Evolutionary conservation across 2,888 invertebrate genomes (phyloP).

Genomic region (Suillia variegata): DNA sequence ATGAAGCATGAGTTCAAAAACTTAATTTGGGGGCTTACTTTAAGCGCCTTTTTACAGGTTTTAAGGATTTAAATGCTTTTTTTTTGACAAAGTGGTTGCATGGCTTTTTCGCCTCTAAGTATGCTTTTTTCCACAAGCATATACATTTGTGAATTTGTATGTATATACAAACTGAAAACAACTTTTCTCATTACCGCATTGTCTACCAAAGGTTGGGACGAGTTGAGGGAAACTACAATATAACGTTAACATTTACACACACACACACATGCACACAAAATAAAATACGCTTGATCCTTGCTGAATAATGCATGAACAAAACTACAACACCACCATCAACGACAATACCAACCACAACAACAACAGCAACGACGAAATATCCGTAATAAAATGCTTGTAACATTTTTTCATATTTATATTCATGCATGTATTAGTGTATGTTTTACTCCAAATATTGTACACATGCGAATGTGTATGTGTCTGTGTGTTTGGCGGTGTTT

Average conservation of each 20-base stretch:
- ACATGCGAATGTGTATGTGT: conserved; percentile 1
- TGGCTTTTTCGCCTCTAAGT: no score
- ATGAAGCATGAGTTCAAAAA: no score
- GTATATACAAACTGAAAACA: no score
- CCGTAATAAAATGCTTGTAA: background rate
- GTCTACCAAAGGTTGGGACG: no score
- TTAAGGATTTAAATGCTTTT: no score
- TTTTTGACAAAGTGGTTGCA: no score
- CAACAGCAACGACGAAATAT: background rate
- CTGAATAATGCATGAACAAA: background rate
- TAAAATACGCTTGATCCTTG: background rate
- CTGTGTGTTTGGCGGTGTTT: conserved; percentile 7
- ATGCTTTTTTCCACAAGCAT: no score
- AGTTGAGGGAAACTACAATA: no score
- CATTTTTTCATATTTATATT: background rate
- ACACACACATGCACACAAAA: background rate
- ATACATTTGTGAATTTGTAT: no score
- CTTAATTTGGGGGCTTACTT: no score
- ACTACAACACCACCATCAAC: background rate
- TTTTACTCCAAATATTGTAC: background rate
- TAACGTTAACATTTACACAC: background rate
- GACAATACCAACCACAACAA: background rate
- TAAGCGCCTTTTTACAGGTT: no score
- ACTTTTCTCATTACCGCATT: background rate
- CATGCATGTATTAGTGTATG: background rate